Conservation (phyloP, 2,797 vertebrate genomes). For the Girardinus metallicus region DNA sequence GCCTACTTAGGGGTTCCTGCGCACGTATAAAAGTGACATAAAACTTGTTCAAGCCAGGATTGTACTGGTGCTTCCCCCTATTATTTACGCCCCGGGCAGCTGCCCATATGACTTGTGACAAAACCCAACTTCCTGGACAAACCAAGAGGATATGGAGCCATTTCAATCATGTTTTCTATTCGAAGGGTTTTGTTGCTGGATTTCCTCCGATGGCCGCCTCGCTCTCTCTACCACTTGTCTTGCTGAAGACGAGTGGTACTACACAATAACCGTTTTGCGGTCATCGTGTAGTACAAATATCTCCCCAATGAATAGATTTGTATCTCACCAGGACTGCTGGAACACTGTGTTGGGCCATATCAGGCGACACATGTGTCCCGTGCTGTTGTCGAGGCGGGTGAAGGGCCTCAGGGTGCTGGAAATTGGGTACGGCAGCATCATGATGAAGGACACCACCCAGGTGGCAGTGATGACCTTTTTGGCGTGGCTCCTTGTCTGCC, state of each 20-base stretch:
- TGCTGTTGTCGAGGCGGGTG: constrained; percentile 90
- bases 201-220: constrained; percentile 4
- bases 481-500: constrained; percentile 98
- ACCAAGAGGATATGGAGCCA: neutral
- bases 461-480: constrained; percentile 92
- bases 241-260: too few species aligned
- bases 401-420: constrained; percentile 92
- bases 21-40: neutral
- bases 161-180: neutral
- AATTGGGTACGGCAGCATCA: constrained; percentile 96
- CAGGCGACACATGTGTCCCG: constrained; percentile 93
- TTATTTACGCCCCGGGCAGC: neutral
- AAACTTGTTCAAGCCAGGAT: neutral
- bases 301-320: neutral
- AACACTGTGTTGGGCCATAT: constrained; percentile 87
- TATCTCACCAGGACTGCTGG: constrained; percentile 93
- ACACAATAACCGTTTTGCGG: neutral
- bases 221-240: too few species aligned
- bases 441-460: constrained; percentile 90
- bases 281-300: neutral
- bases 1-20: neutral
- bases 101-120: neutral
- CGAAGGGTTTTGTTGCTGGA: neutral
- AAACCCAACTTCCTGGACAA: neutral
- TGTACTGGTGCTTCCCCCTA: neutral